Conservation (phyloP, 2,888 invertebrate species). For the Alloscopus bannaensis region DNA sequence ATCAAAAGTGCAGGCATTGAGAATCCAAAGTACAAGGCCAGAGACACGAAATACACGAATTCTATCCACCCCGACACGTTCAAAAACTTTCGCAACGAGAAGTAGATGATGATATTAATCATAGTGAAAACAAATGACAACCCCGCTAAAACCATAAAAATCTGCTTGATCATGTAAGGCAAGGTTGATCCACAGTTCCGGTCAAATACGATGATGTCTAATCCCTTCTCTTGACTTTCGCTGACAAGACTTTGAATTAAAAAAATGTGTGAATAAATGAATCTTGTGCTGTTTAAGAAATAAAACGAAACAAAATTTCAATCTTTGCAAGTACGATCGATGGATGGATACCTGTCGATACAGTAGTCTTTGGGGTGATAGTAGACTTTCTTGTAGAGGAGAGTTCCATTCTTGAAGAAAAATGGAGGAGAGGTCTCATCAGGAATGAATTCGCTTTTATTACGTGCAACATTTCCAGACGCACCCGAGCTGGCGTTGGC, state of each 20-base stretch:
- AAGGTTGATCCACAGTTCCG: slow-evolving; percentile 22
- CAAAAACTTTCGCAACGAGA: slow-evolving; percentile 55
- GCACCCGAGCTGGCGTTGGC: background rate
- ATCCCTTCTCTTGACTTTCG: background rate
- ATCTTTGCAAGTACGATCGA: background rate
- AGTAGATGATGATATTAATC: slow-evolving; percentile 60
- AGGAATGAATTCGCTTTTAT: too few species aligned
- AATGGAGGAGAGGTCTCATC: background rate
- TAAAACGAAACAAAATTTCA: background rate
- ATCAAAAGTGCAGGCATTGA: slow-evolving; percentile 51
- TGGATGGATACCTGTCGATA: slow-evolving; percentile 47
- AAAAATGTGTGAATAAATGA: background rate
- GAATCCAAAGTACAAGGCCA: slow-evolving; percentile 46
- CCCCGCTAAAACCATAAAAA: slow-evolving; percentile 61
- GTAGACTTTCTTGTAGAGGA: background rate
- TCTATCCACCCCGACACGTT: slow-evolving; percentile 65
- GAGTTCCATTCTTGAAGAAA: slow-evolving; percentile 34
- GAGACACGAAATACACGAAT: slow-evolving; percentile 57
- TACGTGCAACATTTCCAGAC: background rate
- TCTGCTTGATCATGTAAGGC: slow-evolving; percentile 54
- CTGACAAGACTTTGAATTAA: background rate
- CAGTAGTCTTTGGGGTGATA: slow-evolving; percentile 36
- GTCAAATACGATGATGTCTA: slow-evolving; percentile 36
- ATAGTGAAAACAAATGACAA: slow-evolving; percentile 52
- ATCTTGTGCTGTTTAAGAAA: background rate